Base-by-base conservation (phyloP, 2,888 invertebrate species). In the Unio pictorum region DNA sequence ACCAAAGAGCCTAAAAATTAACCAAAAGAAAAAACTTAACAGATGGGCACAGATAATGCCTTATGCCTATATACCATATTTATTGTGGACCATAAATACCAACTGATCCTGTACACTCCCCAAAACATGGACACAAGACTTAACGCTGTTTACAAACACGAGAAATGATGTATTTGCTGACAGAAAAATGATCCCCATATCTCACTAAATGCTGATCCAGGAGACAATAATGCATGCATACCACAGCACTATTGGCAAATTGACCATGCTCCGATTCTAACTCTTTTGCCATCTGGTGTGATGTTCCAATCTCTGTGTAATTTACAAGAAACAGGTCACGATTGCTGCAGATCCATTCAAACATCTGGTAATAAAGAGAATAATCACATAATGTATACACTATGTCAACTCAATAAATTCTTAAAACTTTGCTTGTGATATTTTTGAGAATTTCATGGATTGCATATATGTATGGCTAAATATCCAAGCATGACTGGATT, bases 331-430 rank as follows among this genome's bases (percentile, higher is more conserved):
- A 98, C 75, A 95, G 94, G 88, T 97, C 97, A 69, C 97, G 94
- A 90, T 98, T 97, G 90, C 96, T 96, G 84, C 95, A 94, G 78
- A 98, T 97, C 98, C 98, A 98, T 88, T 98, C 97, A 89, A 98
- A 95, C 97, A 98, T 98, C 94, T 96, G 91, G 28, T 84, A 80
- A 58, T 66, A 61, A 58, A 57, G 64, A 23, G 3, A 55, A 56
- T 65, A 34, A 6, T 18, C 8, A 58, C 59, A n/a, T 58, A 58
- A 1, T 17, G 11, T 17, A 20, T 55, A 28, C 6, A 61, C 6
- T 15, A 34, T 4, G n/a, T 30, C 34, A 62, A 30, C 20, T 30
- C 26, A 17, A 34, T 20, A 28, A 26, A 60, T 6, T 60, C 26
- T 60, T n/a, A 45, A 8, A 11, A 45, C 45, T 45, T 45, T 45